phyloP scores from a whole-genome alignment of 2,888 invertebrate genomes.

The Anticlea derivata region DNA sequence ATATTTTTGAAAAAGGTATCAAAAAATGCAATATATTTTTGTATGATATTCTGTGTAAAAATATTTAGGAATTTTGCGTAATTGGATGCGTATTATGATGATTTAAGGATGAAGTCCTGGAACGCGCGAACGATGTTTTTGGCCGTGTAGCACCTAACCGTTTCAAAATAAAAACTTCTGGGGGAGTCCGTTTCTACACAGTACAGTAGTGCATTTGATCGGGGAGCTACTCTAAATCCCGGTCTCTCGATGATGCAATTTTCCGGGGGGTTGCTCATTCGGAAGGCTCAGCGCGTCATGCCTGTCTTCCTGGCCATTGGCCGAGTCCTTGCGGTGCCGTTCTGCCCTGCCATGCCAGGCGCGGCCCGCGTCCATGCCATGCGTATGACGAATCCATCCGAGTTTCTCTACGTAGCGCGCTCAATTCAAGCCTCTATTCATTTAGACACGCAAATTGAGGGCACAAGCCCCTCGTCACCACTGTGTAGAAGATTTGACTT shows the following conservation, averaged over 20 bases:
- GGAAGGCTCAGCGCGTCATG: conserved; percentile 5
- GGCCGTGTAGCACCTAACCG: background rate
- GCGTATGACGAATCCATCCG: conserved; percentile 6
- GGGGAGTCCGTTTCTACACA: conserved; percentile 69
- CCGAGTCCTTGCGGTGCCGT: conserved; percentile 13
- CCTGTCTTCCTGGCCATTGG: conserved; percentile 5
- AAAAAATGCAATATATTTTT: background rate
- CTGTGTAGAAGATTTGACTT: conserved; percentile 29
- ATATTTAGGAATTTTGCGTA: background rate
- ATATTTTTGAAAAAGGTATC: background rate
- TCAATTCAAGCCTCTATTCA: conserved; percentile 15
- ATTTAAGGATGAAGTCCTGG: conserved; percentile 6
- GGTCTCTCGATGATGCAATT: conserved; percentile 22
- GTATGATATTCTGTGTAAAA: background rate
- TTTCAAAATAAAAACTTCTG: rapidly evolving
- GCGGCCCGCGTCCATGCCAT: conserved; percentile 14
- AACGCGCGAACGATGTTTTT: conserved; percentile 19
- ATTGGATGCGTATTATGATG: background rate
- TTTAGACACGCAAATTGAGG: conserved; percentile 20
- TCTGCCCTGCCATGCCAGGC: background rate
- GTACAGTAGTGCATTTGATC: conserved; percentile 53
- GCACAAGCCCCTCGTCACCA: conserved; percentile 9
- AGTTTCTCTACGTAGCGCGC: conserved; percentile 17
- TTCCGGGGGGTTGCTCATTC: conserved; percentile 12
- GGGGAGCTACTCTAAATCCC: conserved; percentile 51